phyloP scores from a whole-genome alignment of 1,140 invertebrate species.

The Lepeophtheirus salmonis region DNA sequence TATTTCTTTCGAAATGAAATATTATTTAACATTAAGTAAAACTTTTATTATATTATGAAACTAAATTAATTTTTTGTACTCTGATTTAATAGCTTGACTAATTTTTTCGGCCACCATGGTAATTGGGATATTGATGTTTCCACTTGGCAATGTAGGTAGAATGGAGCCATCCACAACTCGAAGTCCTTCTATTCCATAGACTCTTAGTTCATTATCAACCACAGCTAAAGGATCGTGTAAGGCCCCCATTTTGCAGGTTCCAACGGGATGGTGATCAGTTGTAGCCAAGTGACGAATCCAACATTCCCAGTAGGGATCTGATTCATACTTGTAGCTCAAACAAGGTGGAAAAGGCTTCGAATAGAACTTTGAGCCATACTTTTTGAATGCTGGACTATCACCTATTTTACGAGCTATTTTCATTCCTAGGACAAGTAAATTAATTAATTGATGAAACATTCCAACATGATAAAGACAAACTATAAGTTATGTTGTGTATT shows the following conservation, averaged over 20 bases:
- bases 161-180: conserved; percentile 54
- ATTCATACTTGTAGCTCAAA: conserved; percentile 37
- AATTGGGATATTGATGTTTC: conserved; percentile 22
- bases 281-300: conserved; percentile 25
- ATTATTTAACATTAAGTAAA: too few relatives aligned
- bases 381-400: not conserved
- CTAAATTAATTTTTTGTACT: not conserved
- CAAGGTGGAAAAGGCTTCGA: conserved; percentile 61
- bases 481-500: too few relatives aligned
- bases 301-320: conserved; percentile 70
- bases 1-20: too few relatives aligned
- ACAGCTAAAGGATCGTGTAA: conserved; percentile 44
- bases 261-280: conserved; percentile 28
- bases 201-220: conserved; percentile 45
- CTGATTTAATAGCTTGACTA: conserved; percentile 17
- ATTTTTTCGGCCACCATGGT: conserved; percentile 22
- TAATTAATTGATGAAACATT: not conserved
- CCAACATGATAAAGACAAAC: too few relatives aligned
- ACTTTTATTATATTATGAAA: not conserved
- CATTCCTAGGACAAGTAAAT: not conserved
- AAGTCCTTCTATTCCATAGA: conserved; percentile 44
- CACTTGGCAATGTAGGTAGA: conserved; percentile 44
- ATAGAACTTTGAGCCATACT: conserved; percentile 32
- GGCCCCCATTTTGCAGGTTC: conserved; percentile 38
- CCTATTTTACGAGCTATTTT: not conserved